Base-by-base conservation (phyloP, 2,113 vertebrate genomes). In the Pitta sordida region DNA sequence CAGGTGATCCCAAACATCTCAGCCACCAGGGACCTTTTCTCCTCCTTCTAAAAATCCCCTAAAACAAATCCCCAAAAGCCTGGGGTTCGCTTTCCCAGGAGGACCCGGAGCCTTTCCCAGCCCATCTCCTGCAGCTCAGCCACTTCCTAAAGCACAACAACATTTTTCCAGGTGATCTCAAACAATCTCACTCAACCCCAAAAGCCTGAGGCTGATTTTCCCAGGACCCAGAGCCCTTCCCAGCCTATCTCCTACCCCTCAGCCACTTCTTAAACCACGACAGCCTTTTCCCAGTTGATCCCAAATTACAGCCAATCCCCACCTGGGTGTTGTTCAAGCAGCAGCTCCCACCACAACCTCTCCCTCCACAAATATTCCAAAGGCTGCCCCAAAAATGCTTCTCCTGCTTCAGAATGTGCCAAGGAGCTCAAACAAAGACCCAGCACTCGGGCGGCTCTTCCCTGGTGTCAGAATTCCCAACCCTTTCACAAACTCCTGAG, bases 311-410 rank as follows among this genome's bases (percentile, higher is more conserved):
- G 23, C n/a, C 58, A 83, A 80, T 39, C 41, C 39, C 36, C 37
- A 16, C 15, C 6, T 21, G 21, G 0, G 2, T 36, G 56, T 46
- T 16, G 8, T 23, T 19, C 22, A 13, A 19, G 64, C 51, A 14
- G 69, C 30, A 37, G 34, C n/a, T 0, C 1, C 21, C 27, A 32
- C 58, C 19, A 0, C 3, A 6, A 2, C 2, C 32, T 43, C 7
- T 1, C 41, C 60, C 48, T 36, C 53, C 48, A 12, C 48, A 15
- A 82, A 23, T 60, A 84, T 27, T 1, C 29, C 26, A 55, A 26
- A 23, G 0, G 2, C 27, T n/a, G 67, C 58, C 36, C 2, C 2
- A 36, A 43, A 41, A 46, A n/a, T 62, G 15, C 64, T 41, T 36
- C 12, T 51, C 27, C 41, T 60, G 63, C 55, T 71, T 70, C 60